Base-by-base conservation (phyloP, 2,888 invertebrate genomes). In the Diaperis boleti region DNA sequence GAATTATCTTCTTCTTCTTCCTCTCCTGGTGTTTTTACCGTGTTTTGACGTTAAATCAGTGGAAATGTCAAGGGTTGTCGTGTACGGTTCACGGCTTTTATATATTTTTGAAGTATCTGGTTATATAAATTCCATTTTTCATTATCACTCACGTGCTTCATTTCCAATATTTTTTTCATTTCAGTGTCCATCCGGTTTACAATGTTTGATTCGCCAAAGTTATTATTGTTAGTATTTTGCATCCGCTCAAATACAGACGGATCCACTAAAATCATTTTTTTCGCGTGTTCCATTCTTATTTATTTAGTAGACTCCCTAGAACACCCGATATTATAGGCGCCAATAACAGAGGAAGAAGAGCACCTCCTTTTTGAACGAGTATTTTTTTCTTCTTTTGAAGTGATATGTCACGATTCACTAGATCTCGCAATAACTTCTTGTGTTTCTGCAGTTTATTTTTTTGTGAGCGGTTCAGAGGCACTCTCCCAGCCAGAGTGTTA, bases 121-220 rank as follows among this genome's bases (percentile, higher is more conserved):
- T 45, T 45, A 45, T 45, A 45, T 22, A 45, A 13, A 8, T 11
- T 45, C 45, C 45, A 45, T 45, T 45, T 45, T 29, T 45, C 45
- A 15, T 11, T 15, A 45, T 45, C 45, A 15, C 17, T 10, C 11
- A 45, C 18, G 14, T 54, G 72, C 41, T 78, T 59, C 17, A 11
- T 15, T 5, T 35, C 37, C 18, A 60, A 26, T 10, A 37, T 22
- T 13, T 18, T 39, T 65, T 79, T 77, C 3, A 74, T 70, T 3
- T 77, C 62, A 1, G 66, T 59, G 15, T 54, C 59, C 13, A 49
- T 22, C 3, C 13, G 15, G 14, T 49, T 31, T 10, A 59, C 2
- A 35, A 15, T 10, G 11, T 20, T 13, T 18, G 15, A 35, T 35
- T 17, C n/a, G n/a, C n/a, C n/a, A n/a, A n/a, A 18, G 29, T 8